Evolutionary conservation across 2,113 vertebrate genomes (phyloP).

Genomic region (Eubucco bourcierii): DNA sequence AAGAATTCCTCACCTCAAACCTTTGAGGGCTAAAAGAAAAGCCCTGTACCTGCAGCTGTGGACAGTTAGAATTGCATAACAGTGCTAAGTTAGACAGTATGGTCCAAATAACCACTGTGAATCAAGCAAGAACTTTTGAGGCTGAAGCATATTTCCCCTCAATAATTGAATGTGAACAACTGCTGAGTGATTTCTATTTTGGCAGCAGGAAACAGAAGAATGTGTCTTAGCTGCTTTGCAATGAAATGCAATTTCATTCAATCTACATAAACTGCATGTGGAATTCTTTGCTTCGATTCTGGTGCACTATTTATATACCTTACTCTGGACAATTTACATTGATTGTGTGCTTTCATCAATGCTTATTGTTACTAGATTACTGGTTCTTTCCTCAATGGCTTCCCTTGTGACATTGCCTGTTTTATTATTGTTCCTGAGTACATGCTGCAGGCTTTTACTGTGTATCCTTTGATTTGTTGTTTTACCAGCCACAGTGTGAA

Average conservation of each 20-base stretch:
- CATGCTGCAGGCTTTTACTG: neutral
- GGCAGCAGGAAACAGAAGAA: neutral
- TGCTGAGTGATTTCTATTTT: constrained; percentile 3
- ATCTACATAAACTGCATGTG: neutral
- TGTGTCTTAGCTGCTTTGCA: neutral
- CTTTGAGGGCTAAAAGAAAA: neutral
- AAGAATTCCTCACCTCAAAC: neutral
- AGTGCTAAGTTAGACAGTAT: neutral
- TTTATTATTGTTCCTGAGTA: neutral
- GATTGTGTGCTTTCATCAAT: neutral
- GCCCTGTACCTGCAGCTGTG: neutral
- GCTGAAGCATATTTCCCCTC: neutral
- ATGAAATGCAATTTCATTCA: neutral
- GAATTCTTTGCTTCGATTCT: neutral
- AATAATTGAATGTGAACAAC: neutral
- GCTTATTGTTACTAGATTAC: neutral
- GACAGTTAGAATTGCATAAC: neutral
- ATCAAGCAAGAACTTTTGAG: neutral
- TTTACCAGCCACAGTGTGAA: neutral
- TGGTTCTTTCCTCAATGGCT: neutral
- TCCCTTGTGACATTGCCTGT: neutral
- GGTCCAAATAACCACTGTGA: neutral
- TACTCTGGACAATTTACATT: neutral
- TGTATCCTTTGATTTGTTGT: neutral
- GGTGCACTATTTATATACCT: neutral